Base-by-base conservation (phyloP, 2,888 invertebrate genomes). In the Julus scanicus region DNA sequence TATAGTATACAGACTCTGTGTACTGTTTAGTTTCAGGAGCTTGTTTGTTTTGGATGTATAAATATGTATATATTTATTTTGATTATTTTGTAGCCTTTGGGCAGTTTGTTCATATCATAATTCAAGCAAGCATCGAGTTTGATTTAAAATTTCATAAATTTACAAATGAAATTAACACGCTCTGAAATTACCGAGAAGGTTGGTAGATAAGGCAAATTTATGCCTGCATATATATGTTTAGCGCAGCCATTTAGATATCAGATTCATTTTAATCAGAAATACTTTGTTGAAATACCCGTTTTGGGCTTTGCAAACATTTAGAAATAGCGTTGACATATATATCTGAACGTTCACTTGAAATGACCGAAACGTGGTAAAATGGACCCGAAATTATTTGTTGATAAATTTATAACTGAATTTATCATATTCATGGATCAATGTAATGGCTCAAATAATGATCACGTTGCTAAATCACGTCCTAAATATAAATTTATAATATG, bases 71-170 rank as follows among this genome's bases (percentile, higher is more conserved):
- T 29, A 29, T 29, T 29, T 29, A 29, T 29, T 29, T 29, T 29
- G 29, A 29, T 1, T 29, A 29, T 29, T 6, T 29, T 71, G 29
- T 71, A 11, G 71, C 71, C 71, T 71, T 29, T 1, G 71, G 71
- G 11, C n/a, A 71, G 8, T 71, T 71, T 11, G 29, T 71, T 3
- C 71, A 57, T 57, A 71, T 29, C 71, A 11, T 71, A 71, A 71
- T 71, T 71, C 20, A 71, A 29, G 71, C 71, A n/a, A 49, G 2
- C 29, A 9, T 1, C 2, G 20, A 29, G 20, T 20, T 71, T 71
- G 71, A 71, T 71, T 71, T 71, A 29, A 71, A 71, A 71, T 71
- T 71, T 71, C 29, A 71, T 71, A 71, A 71, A 71, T 71, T 71
- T 71, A 29, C 11, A 71, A 71, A 71, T 71, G 71, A 71, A 71